Evolutionary conservation across 2,113 vertebrate genomes (phyloP).

Genomic region (Athene cunicularia): DNA sequence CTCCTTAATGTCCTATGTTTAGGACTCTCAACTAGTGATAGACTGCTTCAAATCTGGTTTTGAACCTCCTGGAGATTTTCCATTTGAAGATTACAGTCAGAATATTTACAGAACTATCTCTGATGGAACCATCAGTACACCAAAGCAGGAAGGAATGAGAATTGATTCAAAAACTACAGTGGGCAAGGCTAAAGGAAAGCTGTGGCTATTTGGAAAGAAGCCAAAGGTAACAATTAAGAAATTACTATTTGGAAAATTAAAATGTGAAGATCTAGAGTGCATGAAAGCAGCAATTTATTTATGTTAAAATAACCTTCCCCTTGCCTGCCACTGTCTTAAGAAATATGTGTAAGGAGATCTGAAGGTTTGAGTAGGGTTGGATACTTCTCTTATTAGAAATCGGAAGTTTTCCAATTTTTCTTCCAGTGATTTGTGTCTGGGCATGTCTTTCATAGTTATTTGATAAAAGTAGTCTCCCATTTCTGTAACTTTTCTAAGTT

Average conservation of each 20-base stretch:
- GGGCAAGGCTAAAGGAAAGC: slow-evolving; percentile 93
- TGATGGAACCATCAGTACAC: slow-evolving; percentile 92
- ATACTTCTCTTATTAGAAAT: background rate
- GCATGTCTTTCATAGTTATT: background rate
- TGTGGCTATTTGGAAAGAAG: slow-evolving; percentile 99
- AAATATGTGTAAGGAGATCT: background rate
- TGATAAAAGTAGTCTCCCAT: background rate
- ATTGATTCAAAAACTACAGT: slow-evolving; percentile 88
- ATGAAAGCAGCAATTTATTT: background rate
- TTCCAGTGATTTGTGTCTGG: background rate
- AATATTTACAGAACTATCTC: slow-evolving; percentile 94
- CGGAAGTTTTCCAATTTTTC: background rate
- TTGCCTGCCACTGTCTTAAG: background rate
- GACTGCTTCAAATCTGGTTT: slow-evolving; percentile 98
- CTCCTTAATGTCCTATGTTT: background rate
- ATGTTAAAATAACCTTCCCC: background rate
- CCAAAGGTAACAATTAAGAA: slow-evolving; percentile 87
- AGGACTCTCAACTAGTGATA: slow-evolving; percentile 94
- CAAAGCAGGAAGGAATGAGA: slow-evolving; percentile 86
- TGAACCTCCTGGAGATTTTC: slow-evolving; percentile 92
- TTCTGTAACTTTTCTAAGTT: background rate
- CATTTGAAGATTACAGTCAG: slow-evolving; percentile 98
- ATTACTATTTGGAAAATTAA: slow-evolving; percentile 9
- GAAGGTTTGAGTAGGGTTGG: background rate
- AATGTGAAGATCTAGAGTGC: background rate